These are phyloP conservation scores for Agapornis roseicollis DNA, from an alignment of 2,113 vertebrate species.

Conservation along the genomic window DNA sequence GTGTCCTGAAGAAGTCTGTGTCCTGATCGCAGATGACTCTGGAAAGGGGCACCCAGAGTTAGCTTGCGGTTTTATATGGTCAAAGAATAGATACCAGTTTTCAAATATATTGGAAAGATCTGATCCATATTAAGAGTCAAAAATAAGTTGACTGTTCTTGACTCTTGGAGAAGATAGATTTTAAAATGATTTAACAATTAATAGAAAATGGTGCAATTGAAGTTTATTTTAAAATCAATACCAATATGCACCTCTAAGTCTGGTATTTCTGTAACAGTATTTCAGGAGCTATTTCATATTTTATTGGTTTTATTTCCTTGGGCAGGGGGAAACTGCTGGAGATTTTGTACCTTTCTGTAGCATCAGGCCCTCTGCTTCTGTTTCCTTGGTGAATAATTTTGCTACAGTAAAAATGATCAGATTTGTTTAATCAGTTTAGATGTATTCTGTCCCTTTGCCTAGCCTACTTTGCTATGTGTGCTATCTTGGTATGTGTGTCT, in stretches of 20 bases:
- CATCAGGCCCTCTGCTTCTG: background rate
- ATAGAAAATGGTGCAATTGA: background rate
- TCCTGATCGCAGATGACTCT: background rate
- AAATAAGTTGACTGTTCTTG: background rate
- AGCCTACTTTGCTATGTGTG: background rate
- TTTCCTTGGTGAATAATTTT: background rate
- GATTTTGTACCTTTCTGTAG: background rate
- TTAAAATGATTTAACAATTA: background rate
- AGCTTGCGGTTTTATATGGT: background rate
- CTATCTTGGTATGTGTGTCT: rapidly evolving
- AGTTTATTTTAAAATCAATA: background rate
- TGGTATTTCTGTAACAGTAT: background rate
- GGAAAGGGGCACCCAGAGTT: background rate
- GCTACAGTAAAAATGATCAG: background rate
- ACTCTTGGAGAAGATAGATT: background rate
- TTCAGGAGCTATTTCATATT: background rate
- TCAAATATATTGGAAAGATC: background rate
- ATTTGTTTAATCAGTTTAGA: background rate
- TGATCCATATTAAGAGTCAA: background rate
- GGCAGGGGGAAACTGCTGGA: background rate
- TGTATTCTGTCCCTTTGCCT: background rate
- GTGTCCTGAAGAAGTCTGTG: background rate
- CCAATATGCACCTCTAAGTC: background rate
- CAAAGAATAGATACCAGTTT: background rate
- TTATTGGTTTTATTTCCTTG: background rate